Evolutionary conservation across 2,797 vertebrate genomes (phyloP), one percentile per base, ranked within the genome.

Genomic region (Hypotaenidia philippensis): DNA sequence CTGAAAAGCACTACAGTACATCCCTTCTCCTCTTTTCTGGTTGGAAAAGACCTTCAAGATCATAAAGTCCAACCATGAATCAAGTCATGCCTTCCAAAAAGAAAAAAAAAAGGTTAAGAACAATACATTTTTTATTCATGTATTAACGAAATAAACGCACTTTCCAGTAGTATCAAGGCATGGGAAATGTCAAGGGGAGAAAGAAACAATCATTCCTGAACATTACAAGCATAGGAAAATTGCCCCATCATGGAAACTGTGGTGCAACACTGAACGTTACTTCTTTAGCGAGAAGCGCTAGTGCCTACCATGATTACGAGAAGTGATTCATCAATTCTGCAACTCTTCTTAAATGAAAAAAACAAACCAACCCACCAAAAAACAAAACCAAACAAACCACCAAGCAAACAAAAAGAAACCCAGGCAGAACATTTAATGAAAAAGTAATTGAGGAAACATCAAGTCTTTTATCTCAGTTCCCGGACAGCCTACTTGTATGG

Each of bases 271-370:
- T 47, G 11, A 87, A 56, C 4, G 50, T 2, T 34, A 53, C 45
- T 55, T 59, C 34, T 92, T 78, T 72, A 87, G 34, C 61, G 70
- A 87, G 72, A 91, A 85, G 22, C 9, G n/a, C 60, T 40, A 27
- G 31, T 68, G 75, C 38, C 32, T 89, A 40, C 53, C 65, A 25
- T 4, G 38, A 75, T 92, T 93, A 89, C 3, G 0, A 95, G 93
- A 96, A 96, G 79, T 93, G 90, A 96, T 65, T 96, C 75, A 95
- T 71, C 69, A 87, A 36, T 93, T 92, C 84, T 96, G 90, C 89
- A 90, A 94, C 27, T 50, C 36, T 47, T 91, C 44, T 60, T 13
- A 40, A 40, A 78, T 76, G 3, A 68, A 53, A 32, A 52, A 74
- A 21, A 34, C 45, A 53, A 36, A n/a, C n/a, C 36, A 44, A 26